A percentile compares a stretch with the other conserved stretches of the same genome.
phyloP scores from a whole-genome alignment of 2,888 invertebrate genomes.

The Phlogophora meticulosa region DNA sequence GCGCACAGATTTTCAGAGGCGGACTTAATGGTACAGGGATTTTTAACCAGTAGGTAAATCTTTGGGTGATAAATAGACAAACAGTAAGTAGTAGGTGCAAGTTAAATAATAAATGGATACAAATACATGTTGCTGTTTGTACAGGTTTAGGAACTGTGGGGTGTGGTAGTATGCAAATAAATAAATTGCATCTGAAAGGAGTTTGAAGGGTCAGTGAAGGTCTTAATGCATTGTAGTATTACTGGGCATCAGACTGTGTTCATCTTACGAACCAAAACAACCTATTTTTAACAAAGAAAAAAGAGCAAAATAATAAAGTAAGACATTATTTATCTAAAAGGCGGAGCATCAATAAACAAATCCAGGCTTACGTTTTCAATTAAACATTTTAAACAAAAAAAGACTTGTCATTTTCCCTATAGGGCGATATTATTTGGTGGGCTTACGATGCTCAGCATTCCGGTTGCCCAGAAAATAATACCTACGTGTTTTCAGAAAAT shows the following conservation, averaged over 20 bases:
- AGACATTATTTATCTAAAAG: slow-evolving; percentile 20
- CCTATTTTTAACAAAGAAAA: too few relatives aligned
- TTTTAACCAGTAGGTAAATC: too few relatives aligned
- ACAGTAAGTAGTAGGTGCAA: too few relatives aligned
- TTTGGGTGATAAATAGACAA: too few relatives aligned
- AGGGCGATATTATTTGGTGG: slow-evolving; percentile 53
- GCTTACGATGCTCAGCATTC: slow-evolving; percentile 46
- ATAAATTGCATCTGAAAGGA: too few relatives aligned
- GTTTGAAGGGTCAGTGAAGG: too few relatives aligned
- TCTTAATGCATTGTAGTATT: neutral
- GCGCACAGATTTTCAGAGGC: too few relatives aligned
- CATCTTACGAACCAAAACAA: slow-evolving; percentile 10
- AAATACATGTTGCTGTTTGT: too few relatives aligned
- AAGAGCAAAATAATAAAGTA: slow-evolving; percentile 8
- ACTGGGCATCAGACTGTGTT: neutral
- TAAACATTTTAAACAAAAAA: slow-evolving; percentile 55
- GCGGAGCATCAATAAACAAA: slow-evolving; percentile 30
- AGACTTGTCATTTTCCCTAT: slow-evolving; percentile 57
- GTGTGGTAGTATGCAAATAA: too few relatives aligned
- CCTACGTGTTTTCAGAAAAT: slow-evolving; percentile 52
- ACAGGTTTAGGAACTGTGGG: too few relatives aligned
- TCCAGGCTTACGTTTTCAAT: slow-evolving; percentile 61
- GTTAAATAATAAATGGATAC: too few relatives aligned
- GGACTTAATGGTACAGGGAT: too few relatives aligned
- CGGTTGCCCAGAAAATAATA: slow-evolving; percentile 45